phyloP scores from a whole-genome alignment of 2,888 invertebrate species.

The Smittia aterrima region DNA sequence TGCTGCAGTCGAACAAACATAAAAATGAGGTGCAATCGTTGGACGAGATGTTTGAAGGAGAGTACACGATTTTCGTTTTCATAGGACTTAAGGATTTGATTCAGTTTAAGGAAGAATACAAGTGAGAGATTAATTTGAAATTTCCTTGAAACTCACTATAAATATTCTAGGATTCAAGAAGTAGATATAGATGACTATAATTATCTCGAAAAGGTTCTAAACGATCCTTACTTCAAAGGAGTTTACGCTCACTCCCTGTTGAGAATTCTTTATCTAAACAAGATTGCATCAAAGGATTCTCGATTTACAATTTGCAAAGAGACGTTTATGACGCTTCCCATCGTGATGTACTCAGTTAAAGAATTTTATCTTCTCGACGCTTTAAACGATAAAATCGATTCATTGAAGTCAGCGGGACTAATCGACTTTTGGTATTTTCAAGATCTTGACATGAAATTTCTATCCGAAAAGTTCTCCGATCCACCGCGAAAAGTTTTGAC shows the following conservation, averaged over 20 bases:
- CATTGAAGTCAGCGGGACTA: neutral
- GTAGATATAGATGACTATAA: neutral
- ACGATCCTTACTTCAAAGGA: neutral
- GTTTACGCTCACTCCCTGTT: neutral
- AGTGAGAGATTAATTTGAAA: no score
- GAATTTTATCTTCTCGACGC: conserved; percentile 2
- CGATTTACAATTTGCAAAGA: conserved; percentile 17
- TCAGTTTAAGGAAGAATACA: neutral
- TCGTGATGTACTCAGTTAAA: conserved; percentile 11
- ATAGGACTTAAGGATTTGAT: neutral
- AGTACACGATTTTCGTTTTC: neutral
- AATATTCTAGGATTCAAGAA: neutral
- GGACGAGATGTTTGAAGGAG: neutral
- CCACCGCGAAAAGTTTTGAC: neutral
- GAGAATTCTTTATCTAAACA: neutral
- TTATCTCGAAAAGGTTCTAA: no score
- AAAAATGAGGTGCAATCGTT: neutral
- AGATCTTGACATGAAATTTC: neutral
- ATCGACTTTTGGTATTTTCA: conserved; percentile 16
- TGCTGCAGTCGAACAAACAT: neutral
- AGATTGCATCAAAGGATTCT: no score
- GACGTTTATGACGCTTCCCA: neutral
- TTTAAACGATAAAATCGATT: conserved; percentile 12
- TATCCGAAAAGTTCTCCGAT: neutral
- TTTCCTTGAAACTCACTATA: neutral